These are phyloP conservation scores for Typhlomys cinereus DNA, from an alignment of 2,113 vertebrate genomes.

Conservation along the genomic window DNA sequence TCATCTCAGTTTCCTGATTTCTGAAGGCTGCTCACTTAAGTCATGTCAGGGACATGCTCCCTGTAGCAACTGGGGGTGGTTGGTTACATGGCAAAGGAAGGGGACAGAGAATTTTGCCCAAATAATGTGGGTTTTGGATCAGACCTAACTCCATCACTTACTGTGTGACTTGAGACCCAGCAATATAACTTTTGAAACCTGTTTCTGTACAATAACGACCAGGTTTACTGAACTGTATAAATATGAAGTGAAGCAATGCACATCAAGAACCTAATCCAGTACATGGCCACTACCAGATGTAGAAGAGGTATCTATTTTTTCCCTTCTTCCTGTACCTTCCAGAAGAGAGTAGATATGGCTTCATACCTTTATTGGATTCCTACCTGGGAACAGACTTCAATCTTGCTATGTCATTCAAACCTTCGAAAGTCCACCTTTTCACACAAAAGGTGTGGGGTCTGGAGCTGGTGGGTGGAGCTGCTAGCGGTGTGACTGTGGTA, in stretches of 20 bases:
- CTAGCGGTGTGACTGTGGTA: background rate
- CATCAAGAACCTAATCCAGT: background rate
- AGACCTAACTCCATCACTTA: conserved; percentile 42
- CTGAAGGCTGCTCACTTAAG: conserved; percentile 31
- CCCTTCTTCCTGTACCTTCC: background rate
- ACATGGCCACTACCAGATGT: background rate
- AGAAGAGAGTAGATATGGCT: background rate
- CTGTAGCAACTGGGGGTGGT: conserved; percentile 21
- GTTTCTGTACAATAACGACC: conserved; percentile 2
- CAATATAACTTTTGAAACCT: background rate
- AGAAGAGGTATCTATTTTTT: background rate
- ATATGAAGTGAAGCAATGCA: conserved; percentile 5
- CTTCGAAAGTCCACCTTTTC: background rate
- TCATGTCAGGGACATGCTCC: background rate
- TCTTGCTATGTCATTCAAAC: background rate
- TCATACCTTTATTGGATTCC: background rate
- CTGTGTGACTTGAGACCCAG: background rate
- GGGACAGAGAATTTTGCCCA: background rate
- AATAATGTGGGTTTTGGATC: conserved; percentile 5
- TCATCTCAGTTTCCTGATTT: conserved; percentile 32
- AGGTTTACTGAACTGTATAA: background rate
- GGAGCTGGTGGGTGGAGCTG: background rate
- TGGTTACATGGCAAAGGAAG: conserved; percentile 27
- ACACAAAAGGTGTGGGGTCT: conserved; percentile 20
- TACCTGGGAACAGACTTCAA: background rate